Conservation (phyloP, 1,140 invertebrate species). For the Hycleus cichorii region DNA sequence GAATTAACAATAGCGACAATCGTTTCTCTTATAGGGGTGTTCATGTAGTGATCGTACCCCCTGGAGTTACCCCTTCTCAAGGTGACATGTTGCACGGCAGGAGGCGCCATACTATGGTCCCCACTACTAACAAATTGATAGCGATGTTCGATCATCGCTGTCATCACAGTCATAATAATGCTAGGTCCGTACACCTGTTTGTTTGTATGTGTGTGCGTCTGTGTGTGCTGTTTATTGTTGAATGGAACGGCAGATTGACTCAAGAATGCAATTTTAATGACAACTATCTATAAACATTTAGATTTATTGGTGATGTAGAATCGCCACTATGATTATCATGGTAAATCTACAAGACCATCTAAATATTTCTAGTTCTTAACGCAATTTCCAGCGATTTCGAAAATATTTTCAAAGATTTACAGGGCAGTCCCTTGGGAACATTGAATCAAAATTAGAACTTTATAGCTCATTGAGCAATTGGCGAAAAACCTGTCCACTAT, state of each 20-base stretch:
- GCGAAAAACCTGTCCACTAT: too few relatives aligned
- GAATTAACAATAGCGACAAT: constrained; percentile 13
- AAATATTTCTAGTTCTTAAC: too few relatives aligned
- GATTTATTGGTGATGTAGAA: too few relatives aligned
- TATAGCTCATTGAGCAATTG: too few relatives aligned
- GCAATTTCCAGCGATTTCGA: too few relatives aligned
- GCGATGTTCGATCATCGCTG: constrained; percentile 14
- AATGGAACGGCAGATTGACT: background rate
- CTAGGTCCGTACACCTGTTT: constrained; percentile 8
- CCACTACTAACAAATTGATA: constrained; percentile 10
- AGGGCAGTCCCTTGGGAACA: too few relatives aligned
- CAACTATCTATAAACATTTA: too few relatives aligned
- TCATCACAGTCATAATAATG: constrained; percentile 14
- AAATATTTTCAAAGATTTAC: too few relatives aligned
- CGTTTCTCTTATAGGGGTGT: constrained; percentile 4
- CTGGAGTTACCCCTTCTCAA: constrained; percentile 16
- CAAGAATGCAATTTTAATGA: too few relatives aligned
- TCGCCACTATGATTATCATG: too few relatives aligned
- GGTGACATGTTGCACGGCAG: constrained; percentile 15
- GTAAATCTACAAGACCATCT: too few relatives aligned
- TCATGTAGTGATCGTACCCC: constrained; percentile 5
- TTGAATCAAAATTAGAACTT: too few relatives aligned
- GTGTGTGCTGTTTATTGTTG: constrained; percentile 3
- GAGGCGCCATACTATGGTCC: background rate
- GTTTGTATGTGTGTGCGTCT: background rate